Evolutionary conservation across 2,113 vertebrate species (phyloP), one percentile per base, ranked within the genome.

Genomic region (Platanista minor): DNA sequence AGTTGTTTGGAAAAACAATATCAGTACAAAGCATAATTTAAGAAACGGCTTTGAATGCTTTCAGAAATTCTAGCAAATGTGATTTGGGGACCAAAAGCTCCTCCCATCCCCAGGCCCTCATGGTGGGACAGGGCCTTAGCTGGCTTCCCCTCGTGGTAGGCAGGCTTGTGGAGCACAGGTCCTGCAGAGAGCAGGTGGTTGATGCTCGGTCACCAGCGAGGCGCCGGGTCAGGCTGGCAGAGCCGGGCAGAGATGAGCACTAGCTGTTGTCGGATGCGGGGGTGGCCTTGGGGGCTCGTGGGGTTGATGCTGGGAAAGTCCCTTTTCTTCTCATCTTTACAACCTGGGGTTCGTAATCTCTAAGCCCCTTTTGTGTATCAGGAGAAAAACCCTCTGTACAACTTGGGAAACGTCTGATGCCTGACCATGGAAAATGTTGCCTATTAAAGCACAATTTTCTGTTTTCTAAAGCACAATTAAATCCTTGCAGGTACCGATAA

Each of bases 401-500:
- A 29, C 39, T 83, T 78, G 23, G 39, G n/a, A 57, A 49, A 18
- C 1, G 9, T 52, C 71, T 85, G 69, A 57, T 81, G 52, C 23
- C 25, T 15, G 13, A 61, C 52, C 14, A 0, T 62, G 72, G 21
- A 67, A 23, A 64, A 18, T 7, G 2, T 54, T 52, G 57, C 33
- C 25, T 64, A 15, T 33, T 87, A 81, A 87, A 66, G 39, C 46
- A 23, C 29, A 29, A 0, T 39, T 77, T 59, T 95, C 52, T 33
- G 39, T 52, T 52, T 52, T 52, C 49, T 52, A 52, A 52, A 52
- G 49, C 49, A 52, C 52, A 92, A 95, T 87, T 86, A 41, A 74
- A 74, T 97, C 23, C 96, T 97, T 87, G 49, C 97, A 99, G 99
- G 99, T 99, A 97, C 99, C 99, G 86, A 99, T 99, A 98, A 99